These are phyloP conservation scores for Platyscapa corneri DNA, from an alignment of 1,140 invertebrate genomes.

Conservation along the genomic window DNA sequence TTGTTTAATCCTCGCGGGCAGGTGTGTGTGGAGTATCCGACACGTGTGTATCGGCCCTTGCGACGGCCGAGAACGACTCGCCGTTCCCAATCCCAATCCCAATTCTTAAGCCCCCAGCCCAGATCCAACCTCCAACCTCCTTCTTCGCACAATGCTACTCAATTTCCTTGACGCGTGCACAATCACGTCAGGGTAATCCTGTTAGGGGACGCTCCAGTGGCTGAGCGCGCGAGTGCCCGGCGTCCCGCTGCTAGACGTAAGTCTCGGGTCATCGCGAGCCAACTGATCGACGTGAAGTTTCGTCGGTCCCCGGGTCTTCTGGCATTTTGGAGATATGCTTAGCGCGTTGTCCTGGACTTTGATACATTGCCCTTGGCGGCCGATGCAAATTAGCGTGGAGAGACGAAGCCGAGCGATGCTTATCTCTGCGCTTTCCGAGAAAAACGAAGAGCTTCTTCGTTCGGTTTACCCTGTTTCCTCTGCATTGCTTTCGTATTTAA, in stretches of 20 bases:
- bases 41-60: not conserved
- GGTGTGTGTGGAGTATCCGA: conserved; percentile 44
- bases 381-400: no score
- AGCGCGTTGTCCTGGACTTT: no score
- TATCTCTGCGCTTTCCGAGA: no score
- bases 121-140: conserved; percentile 41
- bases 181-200: conserved; percentile 71
- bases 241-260: conserved; percentile 52
- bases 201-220: conserved; percentile 68
- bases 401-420: no score
- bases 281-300: not conserved
- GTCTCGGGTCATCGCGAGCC: not conserved
- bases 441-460: no score
- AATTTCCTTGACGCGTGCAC: conserved; percentile 71
- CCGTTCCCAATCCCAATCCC: conserved; percentile 65
- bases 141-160: conserved; percentile 66
- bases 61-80: conserved; percentile 53
- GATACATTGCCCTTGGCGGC: no score
- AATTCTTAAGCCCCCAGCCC: conserved; percentile 53
- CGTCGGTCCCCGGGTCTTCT: not conserved
- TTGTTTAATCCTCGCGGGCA: conserved; percentile 51
- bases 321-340: no score
- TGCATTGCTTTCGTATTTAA: no score
- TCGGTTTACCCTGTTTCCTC: no score
- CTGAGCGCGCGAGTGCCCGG: conserved; percentile 52